These are phyloP conservation scores for Myioborus melanocephalus DNA, from an alignment of 2,797 vertebrate species.

Conservation along the genomic window DNA sequence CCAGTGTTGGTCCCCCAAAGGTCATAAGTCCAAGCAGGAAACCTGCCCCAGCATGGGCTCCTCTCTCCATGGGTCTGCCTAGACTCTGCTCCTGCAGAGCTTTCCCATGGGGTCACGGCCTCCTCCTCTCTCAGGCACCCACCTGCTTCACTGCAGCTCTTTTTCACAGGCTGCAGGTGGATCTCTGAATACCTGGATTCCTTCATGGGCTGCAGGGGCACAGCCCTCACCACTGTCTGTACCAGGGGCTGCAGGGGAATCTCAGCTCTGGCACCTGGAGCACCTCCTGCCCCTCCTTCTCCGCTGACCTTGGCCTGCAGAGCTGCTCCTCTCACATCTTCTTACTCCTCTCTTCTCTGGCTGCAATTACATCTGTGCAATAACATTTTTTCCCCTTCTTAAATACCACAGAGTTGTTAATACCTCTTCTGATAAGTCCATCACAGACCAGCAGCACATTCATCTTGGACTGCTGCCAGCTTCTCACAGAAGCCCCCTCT, in stretches of 20 bases:
- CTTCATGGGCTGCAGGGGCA: not conserved
- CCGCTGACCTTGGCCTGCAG: not conserved
- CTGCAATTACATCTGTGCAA: not conserved
- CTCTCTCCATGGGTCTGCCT: not conserved
- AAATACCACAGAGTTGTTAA: not conserved
- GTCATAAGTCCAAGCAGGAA: not conserved
- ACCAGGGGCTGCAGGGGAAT: accelerated
- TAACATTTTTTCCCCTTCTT: not conserved
- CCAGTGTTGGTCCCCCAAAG: too few species aligned
- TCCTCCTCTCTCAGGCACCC: not conserved
- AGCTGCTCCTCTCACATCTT: not conserved
- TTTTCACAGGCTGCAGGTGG: not conserved
- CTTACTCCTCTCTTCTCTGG: not conserved
- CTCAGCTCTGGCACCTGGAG: not conserved
- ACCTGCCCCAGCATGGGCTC: accelerated
- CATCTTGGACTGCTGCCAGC: not conserved
- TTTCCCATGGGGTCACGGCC: not conserved
- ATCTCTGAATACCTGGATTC: not conserved
- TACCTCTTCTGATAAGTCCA: not conserved
- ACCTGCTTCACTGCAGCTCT: not conserved
- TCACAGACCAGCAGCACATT: not conserved
- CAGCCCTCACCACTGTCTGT: not conserved
- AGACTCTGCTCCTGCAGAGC: not conserved
- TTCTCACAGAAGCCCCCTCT: not conserved
- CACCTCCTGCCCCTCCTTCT: not conserved